phyloP scores from a whole-genome alignment of 1,140 invertebrate species.

The Meloidogyne exigua region DNA sequence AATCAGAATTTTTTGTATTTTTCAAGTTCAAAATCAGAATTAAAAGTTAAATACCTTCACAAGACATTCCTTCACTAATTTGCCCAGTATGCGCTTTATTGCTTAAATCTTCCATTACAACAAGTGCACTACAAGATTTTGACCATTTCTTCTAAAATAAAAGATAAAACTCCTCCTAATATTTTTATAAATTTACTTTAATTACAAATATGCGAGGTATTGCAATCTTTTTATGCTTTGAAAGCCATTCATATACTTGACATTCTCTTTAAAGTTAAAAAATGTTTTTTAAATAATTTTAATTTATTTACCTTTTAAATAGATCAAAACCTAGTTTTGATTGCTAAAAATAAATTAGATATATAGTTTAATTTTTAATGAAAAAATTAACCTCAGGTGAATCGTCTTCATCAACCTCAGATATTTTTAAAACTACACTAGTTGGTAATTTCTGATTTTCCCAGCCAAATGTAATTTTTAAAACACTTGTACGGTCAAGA shows the following conservation, averaged over 20 bases:
- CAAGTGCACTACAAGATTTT: constrained; percentile 45
- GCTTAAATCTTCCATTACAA: constrained; percentile 60
- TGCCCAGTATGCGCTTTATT: constrained; percentile 48
- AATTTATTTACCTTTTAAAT: constrained; percentile 14
- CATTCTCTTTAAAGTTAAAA: constrained; percentile 50
- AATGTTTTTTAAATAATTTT: neutral
- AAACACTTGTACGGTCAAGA: constrained; percentile 54
- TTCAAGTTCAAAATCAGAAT: constrained; percentile 23
- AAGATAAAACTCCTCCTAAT: neutral
- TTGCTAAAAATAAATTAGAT: constrained; percentile 32
- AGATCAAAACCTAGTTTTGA: constrained; percentile 27
- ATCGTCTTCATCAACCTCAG: constrained; percentile 40
- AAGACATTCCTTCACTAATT: constrained; percentile 40
- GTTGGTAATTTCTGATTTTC: constrained; percentile 53
- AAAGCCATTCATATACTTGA: constrained; percentile 58
- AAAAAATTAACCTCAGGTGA: constrained; percentile 38
- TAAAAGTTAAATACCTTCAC: constrained; percentile 33
- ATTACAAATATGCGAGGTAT: constrained; percentile 60
- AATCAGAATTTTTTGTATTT: neutral
- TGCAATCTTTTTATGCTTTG: constrained; percentile 51
- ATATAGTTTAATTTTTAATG: too few relatives aligned
- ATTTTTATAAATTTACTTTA: constrained; percentile 40
- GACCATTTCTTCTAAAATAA: constrained; percentile 45
- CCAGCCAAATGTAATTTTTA: constrained; percentile 60
- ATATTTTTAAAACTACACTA: constrained; percentile 58